Evolutionary conservation across 2,888 invertebrate genomes (phyloP), one percentile per base, ranked within the genome.

Genomic region (Tanytarsus gracilentus): DNA sequence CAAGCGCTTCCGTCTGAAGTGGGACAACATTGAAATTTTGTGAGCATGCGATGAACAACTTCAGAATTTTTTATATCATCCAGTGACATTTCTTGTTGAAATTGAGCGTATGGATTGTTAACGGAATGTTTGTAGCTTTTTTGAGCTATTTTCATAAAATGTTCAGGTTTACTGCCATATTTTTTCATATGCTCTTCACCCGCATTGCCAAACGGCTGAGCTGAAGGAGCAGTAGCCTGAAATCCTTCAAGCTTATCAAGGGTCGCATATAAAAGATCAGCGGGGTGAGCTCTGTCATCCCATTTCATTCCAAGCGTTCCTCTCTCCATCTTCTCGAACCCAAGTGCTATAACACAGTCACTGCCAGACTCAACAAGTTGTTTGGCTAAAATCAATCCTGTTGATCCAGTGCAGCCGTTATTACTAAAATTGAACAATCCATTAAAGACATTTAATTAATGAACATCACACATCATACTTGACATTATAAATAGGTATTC

Each of bases 391-490:
- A 86, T 81, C 3, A 99, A 73, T 1, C 98, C 98, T 59, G 88
- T 90, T 0, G 97, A 89, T 25, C 99, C 99, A 1, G 97, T 97
- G 0, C 98, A 88, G 71, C 99, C 99, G 70, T 97, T 97, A 72
- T 99, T 99, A 76, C 98, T 98, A 9, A 98, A 96, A 75, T 99
- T 99, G n/a, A n/a, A n/a, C n/a, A n/a, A n/a, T n/a, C n/a, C n/a
- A n/a, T n/a, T n/a, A n/a, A n/a, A n/a, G n/a, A n/a, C n/a, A n/a
- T n/a, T n/a, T n/a, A n/a, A n/a, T n/a, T n/a, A n/a, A n/a, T n/a
- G n/a, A n/a, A n/a, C n/a, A n/a, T n/a, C n/a, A n/a, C n/a, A n/a
- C n/a, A n/a, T n/a, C n/a, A n/a, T n/a, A n/a, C n/a, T 98, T 98
- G 9, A 98, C 97, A 75, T 99, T 99, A 76, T 88, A 92, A 65